These are phyloP conservation scores for Uropsilus gracilis DNA, from an alignment of 2,113 vertebrate species.

Conservation along the genomic window DNA sequence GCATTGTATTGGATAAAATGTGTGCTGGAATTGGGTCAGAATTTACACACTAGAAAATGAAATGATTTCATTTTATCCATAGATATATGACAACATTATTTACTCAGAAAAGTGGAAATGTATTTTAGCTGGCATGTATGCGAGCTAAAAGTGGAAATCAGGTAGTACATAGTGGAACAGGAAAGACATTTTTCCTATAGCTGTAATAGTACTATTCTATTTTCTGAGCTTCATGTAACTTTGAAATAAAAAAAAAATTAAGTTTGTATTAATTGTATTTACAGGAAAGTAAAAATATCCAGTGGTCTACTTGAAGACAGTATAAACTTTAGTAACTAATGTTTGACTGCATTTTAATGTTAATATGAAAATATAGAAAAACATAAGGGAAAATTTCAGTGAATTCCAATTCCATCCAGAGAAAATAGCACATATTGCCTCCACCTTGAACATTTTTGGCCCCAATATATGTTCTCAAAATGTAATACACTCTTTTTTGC, in stretches of 20 bases:
- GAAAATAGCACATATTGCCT: conserved; percentile 24
- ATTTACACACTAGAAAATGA: not conserved
- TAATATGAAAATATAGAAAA: conserved; percentile 32
- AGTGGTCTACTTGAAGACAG: conserved; percentile 20
- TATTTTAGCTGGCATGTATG: not conserved
- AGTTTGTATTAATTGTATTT: not conserved
- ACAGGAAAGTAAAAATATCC: conserved; percentile 34
- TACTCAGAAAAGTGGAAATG: not conserved
- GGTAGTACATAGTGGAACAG: not conserved
- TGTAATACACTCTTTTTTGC: not conserved
- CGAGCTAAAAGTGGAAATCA: not conserved
- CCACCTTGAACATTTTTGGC: not conserved
- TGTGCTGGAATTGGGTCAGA: not conserved
- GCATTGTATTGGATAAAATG: not conserved
- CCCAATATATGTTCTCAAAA: not conserved
- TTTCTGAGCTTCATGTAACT: not conserved
- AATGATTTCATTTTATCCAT: no score
- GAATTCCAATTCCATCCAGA: not conserved
- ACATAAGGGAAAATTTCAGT: not conserved
- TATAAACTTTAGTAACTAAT: not conserved
- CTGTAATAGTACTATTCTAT: not conserved
- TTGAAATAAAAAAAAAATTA: not conserved
- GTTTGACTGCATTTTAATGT: conserved; percentile 44
- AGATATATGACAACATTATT: not conserved
- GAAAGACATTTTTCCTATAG: not conserved